phyloP scores from a whole-genome alignment of 2,113 vertebrate species.

The Peromyscus maniculatus region DNA sequence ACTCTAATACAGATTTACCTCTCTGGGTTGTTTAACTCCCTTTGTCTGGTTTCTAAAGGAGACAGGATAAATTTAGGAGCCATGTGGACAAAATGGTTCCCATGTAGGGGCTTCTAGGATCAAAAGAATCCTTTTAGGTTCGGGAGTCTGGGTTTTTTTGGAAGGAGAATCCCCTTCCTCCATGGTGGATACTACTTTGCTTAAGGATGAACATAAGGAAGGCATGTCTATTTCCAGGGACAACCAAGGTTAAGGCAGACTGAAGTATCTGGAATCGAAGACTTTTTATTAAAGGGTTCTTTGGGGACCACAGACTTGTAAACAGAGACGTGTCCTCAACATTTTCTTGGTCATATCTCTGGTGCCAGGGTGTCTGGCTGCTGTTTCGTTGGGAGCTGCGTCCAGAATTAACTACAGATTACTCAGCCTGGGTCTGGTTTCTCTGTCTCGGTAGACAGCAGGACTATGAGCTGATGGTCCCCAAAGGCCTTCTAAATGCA shows the following conservation, averaged over 20 bases:
- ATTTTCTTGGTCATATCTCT: constrained; percentile 46
- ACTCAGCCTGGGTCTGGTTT: constrained; percentile 52
- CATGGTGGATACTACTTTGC: not conserved
- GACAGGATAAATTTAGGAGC: not conserved
- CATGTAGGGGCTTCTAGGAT: not conserved
- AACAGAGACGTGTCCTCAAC: constrained; percentile 27
- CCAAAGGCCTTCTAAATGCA: not conserved
- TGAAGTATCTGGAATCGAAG: not conserved
- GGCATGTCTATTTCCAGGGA: not conserved
- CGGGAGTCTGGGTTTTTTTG: not conserved
- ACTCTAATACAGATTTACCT: not conserved
- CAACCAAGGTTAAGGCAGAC: not conserved
- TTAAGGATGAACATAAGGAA: not conserved
- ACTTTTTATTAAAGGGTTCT: constrained; percentile 22
- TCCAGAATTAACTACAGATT: constrained; percentile 32
- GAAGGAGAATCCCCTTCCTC: not conserved
- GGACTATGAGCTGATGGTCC: not conserved
- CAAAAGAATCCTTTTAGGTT: not conserved
- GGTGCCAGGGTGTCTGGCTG: constrained; percentile 76
- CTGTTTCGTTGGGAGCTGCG: constrained; percentile 30
- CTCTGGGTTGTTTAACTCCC: not conserved
- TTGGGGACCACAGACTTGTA: constrained; percentile 49
- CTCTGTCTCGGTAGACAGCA: constrained; percentile 30
- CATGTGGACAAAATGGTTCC: not conserved
- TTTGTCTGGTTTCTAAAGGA: not conserved